Evolutionary conservation across 30 jellyfish, hydroid and myxozoan species (phyloP).

Genomic region (Sanderia malayensis): DNA sequence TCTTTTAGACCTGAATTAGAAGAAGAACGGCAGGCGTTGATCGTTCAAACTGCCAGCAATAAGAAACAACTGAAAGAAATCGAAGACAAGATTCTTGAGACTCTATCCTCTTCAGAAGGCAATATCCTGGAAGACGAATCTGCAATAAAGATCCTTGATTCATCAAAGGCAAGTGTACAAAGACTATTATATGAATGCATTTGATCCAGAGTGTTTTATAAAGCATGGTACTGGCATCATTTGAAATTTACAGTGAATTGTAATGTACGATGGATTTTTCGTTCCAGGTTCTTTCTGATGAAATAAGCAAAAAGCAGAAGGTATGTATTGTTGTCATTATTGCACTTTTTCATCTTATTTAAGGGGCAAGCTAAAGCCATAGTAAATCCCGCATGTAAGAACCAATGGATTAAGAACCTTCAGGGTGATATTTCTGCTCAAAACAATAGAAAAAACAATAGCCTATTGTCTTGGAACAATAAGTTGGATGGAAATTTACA

Average conservation of each 20-base stretch:
- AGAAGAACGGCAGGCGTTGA: conserved; percentile 95
- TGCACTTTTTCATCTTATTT: too few species aligned
- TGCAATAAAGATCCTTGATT: conserved; percentile 81
- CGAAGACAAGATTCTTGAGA: conserved; percentile 87
- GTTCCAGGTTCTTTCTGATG: conserved; percentile 83
- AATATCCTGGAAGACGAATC: conserved; percentile 94
- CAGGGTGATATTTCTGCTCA: too few species aligned
- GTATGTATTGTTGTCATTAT: conserved; percentile 17
- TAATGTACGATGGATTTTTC: too few species aligned
- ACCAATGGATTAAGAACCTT: too few species aligned
- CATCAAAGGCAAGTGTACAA: conserved; percentile 67
- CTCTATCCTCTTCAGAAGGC: conserved; percentile 94
- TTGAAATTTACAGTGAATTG: too few species aligned
- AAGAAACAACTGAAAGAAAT: conserved; percentile 87
- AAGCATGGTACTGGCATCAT: too few species aligned
- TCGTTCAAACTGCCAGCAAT: conserved; percentile 90
- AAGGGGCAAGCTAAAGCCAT: too few species aligned
- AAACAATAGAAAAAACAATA: too few species aligned
- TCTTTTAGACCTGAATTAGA: conserved; percentile 83
- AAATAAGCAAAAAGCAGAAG: conserved; percentile 90
- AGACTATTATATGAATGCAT: neutral
- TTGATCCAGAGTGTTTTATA: too few species aligned
- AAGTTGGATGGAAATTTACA: too few species aligned
- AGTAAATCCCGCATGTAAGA: too few species aligned
- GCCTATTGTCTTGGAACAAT: too few species aligned